Percentiles rank a stretch among this genome's conserved stretches.
phyloP scores from a whole-genome alignment of 2,797 vertebrate genomes.

The Streptopelia turtur region DNA sequence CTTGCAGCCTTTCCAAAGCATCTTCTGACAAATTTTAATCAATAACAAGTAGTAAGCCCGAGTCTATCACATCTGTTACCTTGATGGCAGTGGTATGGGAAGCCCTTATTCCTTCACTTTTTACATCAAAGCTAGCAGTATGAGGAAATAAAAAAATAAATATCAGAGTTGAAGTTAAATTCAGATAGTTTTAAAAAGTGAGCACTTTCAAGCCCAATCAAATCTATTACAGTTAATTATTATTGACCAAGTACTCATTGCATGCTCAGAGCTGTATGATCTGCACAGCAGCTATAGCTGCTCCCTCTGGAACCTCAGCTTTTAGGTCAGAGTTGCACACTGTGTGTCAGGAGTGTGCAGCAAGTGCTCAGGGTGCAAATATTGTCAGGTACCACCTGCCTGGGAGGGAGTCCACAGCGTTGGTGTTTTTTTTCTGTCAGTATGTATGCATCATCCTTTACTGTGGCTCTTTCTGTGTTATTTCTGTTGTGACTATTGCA shows the following conservation, averaged over 20 bases:
- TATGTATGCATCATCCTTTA: background rate
- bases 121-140: background rate
- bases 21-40: slow-evolving; percentile 51
- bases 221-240: slow-evolving; percentile 9
- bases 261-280: background rate
- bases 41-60: slow-evolving; percentile 47
- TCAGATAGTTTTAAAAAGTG: background rate
- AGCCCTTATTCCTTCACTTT: background rate
- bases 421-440: background rate
- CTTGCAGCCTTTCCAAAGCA: slow-evolving; percentile 11
- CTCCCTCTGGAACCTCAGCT: background rate
- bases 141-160: background rate
- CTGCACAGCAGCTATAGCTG: background rate
- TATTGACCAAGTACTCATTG: background rate
- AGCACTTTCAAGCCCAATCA: background rate
- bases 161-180: slow-evolving; percentile 31
- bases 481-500: background rate
- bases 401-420: background rate
- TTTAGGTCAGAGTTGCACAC: background rate
- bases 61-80: slow-evolving; percentile 30
- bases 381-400: background rate
- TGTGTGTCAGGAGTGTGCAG: background rate
- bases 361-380: background rate
- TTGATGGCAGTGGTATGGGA: slow-evolving; percentile 20
- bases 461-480: background rate